Percentiles rank a stretch among this genome's conserved stretches.
These are phyloP conservation scores for Centropristis striata DNA, from an alignment of 2,113 vertebrate genomes.

Conservation along the genomic window DNA sequence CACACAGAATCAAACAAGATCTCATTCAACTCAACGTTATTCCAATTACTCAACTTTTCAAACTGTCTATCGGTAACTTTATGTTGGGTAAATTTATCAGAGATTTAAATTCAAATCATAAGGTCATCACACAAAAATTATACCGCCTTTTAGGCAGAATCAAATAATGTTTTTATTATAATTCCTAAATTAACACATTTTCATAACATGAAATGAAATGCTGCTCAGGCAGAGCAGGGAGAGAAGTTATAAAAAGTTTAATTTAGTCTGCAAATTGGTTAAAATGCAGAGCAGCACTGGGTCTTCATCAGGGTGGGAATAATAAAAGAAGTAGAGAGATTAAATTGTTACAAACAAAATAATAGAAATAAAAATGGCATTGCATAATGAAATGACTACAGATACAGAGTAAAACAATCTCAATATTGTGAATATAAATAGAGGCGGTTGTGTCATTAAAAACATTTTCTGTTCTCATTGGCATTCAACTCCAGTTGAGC, in stretches of 20 bases:
- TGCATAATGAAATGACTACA: too few relatives aligned
- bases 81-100: not conserved
- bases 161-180: not conserved
- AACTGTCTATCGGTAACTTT: not conserved
- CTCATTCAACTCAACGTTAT: slow-evolving; percentile 1
- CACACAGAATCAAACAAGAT: slow-evolving; percentile 2
- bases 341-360: too few relatives aligned
- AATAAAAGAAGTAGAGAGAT: not conserved
- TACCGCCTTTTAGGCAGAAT: not conserved
- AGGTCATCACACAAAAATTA: too few relatives aligned
- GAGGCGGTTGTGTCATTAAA: too few relatives aligned
- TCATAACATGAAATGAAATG: not conserved
- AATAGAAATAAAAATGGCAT: too few relatives aligned
- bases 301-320: not conserved
- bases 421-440: too few relatives aligned
- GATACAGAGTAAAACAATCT: too few relatives aligned
- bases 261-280: not conserved
- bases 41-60: not conserved
- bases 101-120: not conserved
- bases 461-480: too few relatives aligned
- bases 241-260: not conserved
- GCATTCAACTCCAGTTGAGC: too few relatives aligned
- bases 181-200: not conserved
- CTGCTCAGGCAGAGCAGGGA: not conserved
- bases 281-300: not conserved